phyloP scores from a whole-genome alignment of 2,888 invertebrate species.

The Caenorhabditis auriculariae region DNA sequence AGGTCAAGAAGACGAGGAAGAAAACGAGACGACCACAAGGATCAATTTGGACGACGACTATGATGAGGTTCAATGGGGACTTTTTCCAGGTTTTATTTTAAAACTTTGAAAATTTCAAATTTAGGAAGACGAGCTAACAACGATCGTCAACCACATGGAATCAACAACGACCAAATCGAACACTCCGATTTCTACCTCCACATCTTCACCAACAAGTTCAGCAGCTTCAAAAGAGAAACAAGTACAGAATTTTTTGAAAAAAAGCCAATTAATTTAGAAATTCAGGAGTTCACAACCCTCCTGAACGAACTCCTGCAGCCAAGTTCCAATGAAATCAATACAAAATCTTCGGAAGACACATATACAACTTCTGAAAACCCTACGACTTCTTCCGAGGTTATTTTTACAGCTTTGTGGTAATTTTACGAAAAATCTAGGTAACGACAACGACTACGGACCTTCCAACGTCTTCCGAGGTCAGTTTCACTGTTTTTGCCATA shows the following conservation, averaged over 20 bases:
- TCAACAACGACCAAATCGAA: slow-evolving; percentile 3
- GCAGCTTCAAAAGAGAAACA: background rate
- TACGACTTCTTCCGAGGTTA: too few relatives aligned
- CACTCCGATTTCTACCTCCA: background rate
- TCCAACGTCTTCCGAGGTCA: too few relatives aligned
- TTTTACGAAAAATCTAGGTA: too few relatives aligned
- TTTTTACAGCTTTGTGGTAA: too few relatives aligned
- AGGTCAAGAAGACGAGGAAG: background rate
- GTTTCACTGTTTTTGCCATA: too few relatives aligned
- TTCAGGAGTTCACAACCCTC: too few relatives aligned
- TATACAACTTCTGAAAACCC: too few relatives aligned
- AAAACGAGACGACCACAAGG: slow-evolving; percentile 8
- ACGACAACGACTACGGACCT: too few relatives aligned
- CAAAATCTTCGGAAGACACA: too few relatives aligned
- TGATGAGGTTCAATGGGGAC: slow-evolving; percentile 16
- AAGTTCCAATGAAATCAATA: too few relatives aligned
- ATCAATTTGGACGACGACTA: slow-evolving; percentile 10
- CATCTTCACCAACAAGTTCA: background rate
- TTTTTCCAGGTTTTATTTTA: background rate
- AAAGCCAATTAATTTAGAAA: too few relatives aligned
- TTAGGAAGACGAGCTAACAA: slow-evolving; percentile 28
- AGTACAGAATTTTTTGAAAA: slow-evolving; percentile 9
- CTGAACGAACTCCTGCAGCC: too few relatives aligned
- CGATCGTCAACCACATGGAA: slow-evolving; percentile 29
- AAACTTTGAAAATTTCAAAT: background rate